Evolutionary conservation across 2,888 invertebrate species (phyloP), one percentile per base, ranked within the genome.

Genomic region (Smittia sp.): DNA sequence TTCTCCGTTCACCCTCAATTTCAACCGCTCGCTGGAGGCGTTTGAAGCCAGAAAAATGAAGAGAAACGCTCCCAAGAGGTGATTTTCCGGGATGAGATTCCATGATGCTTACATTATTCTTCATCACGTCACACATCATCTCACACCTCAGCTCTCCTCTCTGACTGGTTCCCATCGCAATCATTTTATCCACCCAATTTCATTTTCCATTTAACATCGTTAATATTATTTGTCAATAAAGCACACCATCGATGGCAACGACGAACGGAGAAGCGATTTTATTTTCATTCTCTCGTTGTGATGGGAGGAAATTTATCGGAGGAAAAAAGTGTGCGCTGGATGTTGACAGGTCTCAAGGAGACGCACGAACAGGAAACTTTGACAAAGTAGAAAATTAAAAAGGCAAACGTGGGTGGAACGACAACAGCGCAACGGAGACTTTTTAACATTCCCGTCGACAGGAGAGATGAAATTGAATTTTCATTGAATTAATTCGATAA

Each of bases 141-240:
- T 24, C 27, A 69, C 63, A 63, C 63, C 24, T 41, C 69, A 52
- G 15, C 15, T 32, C n/a, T 25, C 18, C 58, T 58, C 58, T 32
- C 58, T 18, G 58, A n/a, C n/a, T 58, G 58, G 58, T 54, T 69
- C 52, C 18, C 25, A 38, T 38, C 18, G 18, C 39, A 67, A 67
- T 27, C 25, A 67, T 67, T 69, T 68, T 24, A 69, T 27, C 22
- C 69, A 69, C 69, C 69, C 69, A 69, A 69, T 69, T 69, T 69
- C 69, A 69, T 69, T 69, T 69, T 69, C 69, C 46, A 69, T 69
- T 69, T 69, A 69, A 69, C 69, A 69, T 69, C 69, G 69, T 69
- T 69, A 69, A 69, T 69, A 69, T 69, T 69, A 69, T 69, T 69
- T 69, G 69, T 69, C 69, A 69, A 69, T 69, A 69, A 69, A 69